Base-by-base conservation (phyloP, 1,140 invertebrate species). In the Drosophila sulfurigaster region DNA sequence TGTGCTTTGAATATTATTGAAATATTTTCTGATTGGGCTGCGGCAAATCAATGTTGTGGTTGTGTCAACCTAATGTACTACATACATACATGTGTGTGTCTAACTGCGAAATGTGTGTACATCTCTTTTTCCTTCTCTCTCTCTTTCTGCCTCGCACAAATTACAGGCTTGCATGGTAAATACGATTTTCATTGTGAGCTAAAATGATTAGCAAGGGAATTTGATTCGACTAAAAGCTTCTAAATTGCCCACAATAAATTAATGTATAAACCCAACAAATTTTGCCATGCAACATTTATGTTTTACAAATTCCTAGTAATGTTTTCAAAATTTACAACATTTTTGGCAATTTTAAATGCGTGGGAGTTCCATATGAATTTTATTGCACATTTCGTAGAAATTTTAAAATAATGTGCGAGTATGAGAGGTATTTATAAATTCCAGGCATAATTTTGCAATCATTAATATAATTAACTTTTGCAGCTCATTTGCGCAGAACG, bases 11-110 rank as follows among this genome's bases (percentile, higher is more conserved):
- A 64, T 64, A 58, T 75, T 71, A 52, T 71, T 71, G 73, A 71
- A 64, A 72, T 76, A 43, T 32, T 76, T 65, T 69, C 35, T 86
- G 81, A 85, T 85, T 83, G 74, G 56, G 67, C 73, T 56, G 67
- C 28, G 57, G 11, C 57, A 74, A 74, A 69, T 62, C 41, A 59
- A 62, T 62, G 58, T 16, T 48, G 38, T 28, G 45, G 35, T 30
- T 43, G 35, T 60, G 20, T 57, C 32, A 46, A 20, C n/a, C 32
- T n/a, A 30, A 28, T 28, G 48, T 41, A 30, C 20, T 25, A 25
- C 20, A 25, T 25, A 25, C 20, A 20, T 20, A 20, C 16, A 20
- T 32, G 25, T 60, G 48, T 32, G 13, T 45, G 35, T 28, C 15
- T 13, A 20, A 15, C 16, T 64, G 25, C 13, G 8, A 25, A 25